These are phyloP conservation scores for Enteromius anoplus DNA, from an alignment of 2,797 vertebrate species.

Conservation along the genomic window DNA sequence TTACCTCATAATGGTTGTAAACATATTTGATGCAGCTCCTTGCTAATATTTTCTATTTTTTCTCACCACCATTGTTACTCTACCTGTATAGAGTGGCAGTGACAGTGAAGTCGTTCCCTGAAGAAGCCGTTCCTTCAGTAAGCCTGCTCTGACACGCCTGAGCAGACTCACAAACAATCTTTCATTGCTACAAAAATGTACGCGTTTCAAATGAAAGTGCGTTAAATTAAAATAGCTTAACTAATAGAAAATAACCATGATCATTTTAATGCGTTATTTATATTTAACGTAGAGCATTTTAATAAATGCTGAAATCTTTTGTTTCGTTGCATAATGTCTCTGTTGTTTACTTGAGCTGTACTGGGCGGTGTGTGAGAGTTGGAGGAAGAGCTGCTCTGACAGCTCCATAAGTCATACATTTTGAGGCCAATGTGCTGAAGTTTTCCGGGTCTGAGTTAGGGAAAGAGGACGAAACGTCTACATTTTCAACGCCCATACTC, in stretches of 20 bases:
- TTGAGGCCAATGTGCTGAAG: slow-evolving; percentile 31
- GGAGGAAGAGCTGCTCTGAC: slow-evolving; percentile 27
- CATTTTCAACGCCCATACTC: slow-evolving; percentile 8
- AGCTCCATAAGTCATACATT: slow-evolving; percentile 23
- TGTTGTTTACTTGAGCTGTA: slow-evolving; percentile 31
- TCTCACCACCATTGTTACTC: not conserved
- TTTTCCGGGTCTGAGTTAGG: slow-evolving; percentile 40
- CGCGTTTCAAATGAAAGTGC: not conserved
- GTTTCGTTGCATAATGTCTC: slow-evolving; percentile 9
- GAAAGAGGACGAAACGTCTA: slow-evolving; percentile 39
- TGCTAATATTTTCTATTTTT: not conserved
- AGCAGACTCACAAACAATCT: not conserved
- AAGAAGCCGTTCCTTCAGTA: not conserved
- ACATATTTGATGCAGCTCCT: not conserved
- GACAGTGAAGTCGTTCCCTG: not conserved
- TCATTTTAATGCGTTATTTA: not conserved
- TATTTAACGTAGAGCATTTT: not conserved
- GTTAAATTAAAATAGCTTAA: not conserved
- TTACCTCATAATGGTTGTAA: not conserved
- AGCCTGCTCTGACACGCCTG: slow-evolving; percentile 16
- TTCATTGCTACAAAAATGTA: not conserved
- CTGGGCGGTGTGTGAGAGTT: slow-evolving; percentile 31
- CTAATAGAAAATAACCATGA: not conserved
- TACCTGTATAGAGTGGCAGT: not conserved
- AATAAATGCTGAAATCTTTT: not conserved